Percentiles rank a stretch among this genome's conserved stretches.
Conservation (phyloP, 2,113 vertebrate genomes). For the Alouatta palliata region DNA sequence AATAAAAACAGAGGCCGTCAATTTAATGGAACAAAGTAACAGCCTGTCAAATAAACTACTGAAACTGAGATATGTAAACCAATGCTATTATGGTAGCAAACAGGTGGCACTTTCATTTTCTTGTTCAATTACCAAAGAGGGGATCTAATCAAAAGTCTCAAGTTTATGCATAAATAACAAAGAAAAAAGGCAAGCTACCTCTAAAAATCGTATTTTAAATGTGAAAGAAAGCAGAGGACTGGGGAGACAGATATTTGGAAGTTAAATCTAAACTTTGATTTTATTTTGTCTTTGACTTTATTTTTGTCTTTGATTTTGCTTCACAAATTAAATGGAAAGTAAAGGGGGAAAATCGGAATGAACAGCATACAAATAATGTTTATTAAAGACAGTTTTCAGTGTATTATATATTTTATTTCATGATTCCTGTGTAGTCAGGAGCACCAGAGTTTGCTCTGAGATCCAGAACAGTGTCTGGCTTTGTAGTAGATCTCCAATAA, state of each 20-base stretch:
- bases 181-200: neutral
- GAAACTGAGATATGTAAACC: neutral
- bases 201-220: neutral
- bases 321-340: neutral
- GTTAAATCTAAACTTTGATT: neutral
- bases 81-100: neutral
- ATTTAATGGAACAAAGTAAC: neutral
- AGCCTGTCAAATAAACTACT: neutral
- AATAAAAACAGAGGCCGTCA: neutral
- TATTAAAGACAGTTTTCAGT: neutral
- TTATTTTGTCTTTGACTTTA: constrained; percentile 2
- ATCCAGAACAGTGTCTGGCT: neutral
- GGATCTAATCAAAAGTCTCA: neutral
- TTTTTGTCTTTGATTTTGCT: neutral
- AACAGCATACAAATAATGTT: neutral
- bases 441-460: neutral
- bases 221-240: neutral
- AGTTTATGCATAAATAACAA: neutral
- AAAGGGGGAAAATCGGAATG: neutral
- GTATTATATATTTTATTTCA: neutral
- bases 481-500: neutral
- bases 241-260: neutral
- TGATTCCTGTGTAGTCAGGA: neutral
- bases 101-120: neutral
- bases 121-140: neutral